Evolutionary conservation across 2,113 vertebrate species (phyloP), one percentile per base, ranked within the genome.

Genomic region (Grus americana): DNA sequence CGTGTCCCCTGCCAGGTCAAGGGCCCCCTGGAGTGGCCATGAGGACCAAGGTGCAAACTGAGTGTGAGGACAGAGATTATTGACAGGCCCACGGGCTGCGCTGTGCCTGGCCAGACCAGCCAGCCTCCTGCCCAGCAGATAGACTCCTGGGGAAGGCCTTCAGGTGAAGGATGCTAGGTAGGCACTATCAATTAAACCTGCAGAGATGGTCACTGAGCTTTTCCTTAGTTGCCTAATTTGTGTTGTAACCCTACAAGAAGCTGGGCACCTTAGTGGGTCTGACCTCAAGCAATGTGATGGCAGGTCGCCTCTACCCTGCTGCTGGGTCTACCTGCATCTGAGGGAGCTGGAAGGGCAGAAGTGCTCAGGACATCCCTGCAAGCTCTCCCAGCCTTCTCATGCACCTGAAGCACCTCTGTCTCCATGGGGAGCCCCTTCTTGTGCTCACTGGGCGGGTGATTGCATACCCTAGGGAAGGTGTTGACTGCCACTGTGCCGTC

Each of bases 71-170:
- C 20, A 14, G 46, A 52, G 15, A 12, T 24, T 58, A n/a, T 70
- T 67, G 55, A 26, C 40, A 61, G 55, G 6, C 29, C 79, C 3
- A 0, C 0, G 6, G 32, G 13, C 52, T 55, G 11, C 1, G 0
- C 46, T 57, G 36, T 89, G 46, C 23, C 34, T 66, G 34, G 42
- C 19, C 65, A 58, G 42, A 52, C 34, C 38, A 90, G 27, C 13
- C 32, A 62, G 47, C 40, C 32, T 83, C 20, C 27, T 50, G 38
- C 47, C 91, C 19, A 47, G 29, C 62, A 5, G 9, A 13, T 32
- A 27, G 15, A 29, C 19, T 88, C 36, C 38, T 67, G n/a, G 14
- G 26, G 63, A 81, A 16, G 42, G 44, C 36, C 24, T 88, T 66
- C 49, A 34, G 15, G 26, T 72, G 57, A 63, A 92, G 58, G 27